Evolutionary conservation across 2,888 invertebrate species (phyloP).

Genomic region (Drosophila nr. medialis): DNA sequence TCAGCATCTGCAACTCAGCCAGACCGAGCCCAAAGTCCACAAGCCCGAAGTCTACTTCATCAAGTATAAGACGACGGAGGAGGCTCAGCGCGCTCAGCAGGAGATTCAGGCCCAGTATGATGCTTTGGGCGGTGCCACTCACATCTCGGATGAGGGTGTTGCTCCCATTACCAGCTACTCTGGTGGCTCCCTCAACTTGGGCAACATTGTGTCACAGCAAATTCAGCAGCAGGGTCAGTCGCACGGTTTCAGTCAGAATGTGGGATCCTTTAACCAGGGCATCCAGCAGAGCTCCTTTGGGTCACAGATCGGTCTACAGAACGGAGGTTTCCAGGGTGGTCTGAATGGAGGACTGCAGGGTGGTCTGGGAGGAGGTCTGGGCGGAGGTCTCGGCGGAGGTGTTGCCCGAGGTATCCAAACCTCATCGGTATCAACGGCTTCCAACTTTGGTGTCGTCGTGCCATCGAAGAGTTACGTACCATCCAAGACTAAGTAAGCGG

Average conservation of each 20-base stretch:
- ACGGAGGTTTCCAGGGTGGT: neutral
- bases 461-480: slow-evolving; percentile 68
- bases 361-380: neutral
- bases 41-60: slow-evolving; percentile 85
- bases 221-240: slow-evolving; percentile 47
- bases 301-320: slow-evolving; percentile 1
- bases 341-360: neutral
- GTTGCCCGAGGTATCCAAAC: slow-evolving; percentile 25
- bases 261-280: slow-evolving; percentile 40
- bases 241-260: slow-evolving; percentile 52
- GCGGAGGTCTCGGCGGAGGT: neutral
- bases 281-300: slow-evolving; percentile 48
- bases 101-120: slow-evolving; percentile 84
- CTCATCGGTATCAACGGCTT: slow-evolving; percentile 25
- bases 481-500: slow-evolving; percentile 65
- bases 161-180: slow-evolving; percentile 79
- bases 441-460: slow-evolving; percentile 34
- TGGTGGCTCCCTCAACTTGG: slow-evolving; percentile 69
- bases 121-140: slow-evolving; percentile 82
- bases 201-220: slow-evolving; percentile 59
- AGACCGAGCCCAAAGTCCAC: slow-evolving; percentile 74
- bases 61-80: slow-evolving; percentile 84
- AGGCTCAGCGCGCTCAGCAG: slow-evolving; percentile 83
- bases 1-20: slow-evolving; percentile 88
- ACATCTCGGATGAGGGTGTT: slow-evolving; percentile 82